A percentile compares a stretch with the other conserved stretches of the same genome.
Conservation (phyloP, 2,113 vertebrate genomes). For the Cyprinodon variegatus region DNA sequence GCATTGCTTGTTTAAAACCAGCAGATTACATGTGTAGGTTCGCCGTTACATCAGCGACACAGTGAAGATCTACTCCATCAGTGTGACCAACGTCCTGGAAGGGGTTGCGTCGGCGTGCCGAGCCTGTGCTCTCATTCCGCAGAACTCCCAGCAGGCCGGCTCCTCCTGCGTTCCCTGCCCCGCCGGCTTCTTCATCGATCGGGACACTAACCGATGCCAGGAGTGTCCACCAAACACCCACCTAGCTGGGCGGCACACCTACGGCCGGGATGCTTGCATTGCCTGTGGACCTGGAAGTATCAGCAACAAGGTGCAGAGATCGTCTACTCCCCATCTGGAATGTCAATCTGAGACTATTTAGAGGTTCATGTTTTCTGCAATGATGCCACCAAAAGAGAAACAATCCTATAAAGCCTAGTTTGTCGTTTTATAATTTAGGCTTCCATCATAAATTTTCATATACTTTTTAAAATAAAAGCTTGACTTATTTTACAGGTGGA, state of each 20-base stretch:
- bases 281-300: constrained; percentile 89
- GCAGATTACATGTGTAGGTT: constrained; percentile 72
- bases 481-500: no score
- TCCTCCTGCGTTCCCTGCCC: constrained; percentile 95
- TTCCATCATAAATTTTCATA: no score
- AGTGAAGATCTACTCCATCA: constrained; percentile 95
- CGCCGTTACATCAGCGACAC: constrained; percentile 86
- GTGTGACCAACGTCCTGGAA: constrained; percentile 87
- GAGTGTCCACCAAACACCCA: constrained; percentile 90
- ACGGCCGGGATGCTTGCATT: constrained; percentile 87
- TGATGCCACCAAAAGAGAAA: no score
- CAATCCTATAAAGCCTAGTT: no score
- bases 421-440: no score
- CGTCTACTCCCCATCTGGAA: not conserved
- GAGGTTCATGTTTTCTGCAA: no score
- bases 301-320: constrained; percentile 86
- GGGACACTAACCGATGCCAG: constrained; percentile 87
- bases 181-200: constrained; percentile 90
- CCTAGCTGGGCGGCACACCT: constrained; percentile 90
- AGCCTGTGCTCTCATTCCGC: constrained; percentile 87
- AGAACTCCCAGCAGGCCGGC: constrained; percentile 75
- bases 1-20: not conserved
- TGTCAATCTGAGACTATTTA: not conserved
- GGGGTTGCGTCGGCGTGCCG: constrained; percentile 89
- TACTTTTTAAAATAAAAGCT: no score